These are phyloP conservation scores for Gopherus flavomarginatus DNA, from an alignment of 2,113 vertebrate species.

Conservation along the genomic window DNA sequence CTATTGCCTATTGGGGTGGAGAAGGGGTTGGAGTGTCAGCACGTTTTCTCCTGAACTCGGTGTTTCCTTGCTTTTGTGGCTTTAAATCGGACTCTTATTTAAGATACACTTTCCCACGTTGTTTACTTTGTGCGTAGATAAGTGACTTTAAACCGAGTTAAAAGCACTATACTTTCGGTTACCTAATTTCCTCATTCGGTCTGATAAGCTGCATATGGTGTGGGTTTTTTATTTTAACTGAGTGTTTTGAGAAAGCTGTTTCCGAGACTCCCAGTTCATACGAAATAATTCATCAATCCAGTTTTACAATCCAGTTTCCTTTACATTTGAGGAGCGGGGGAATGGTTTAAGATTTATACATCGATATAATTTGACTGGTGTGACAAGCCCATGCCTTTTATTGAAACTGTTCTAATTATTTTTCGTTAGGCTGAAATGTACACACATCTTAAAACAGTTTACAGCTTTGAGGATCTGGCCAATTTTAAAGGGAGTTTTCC, in stretches of 20 bases:
- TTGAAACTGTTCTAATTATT: neutral
- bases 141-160: neutral
- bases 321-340: neutral
- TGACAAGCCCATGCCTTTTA: neutral
- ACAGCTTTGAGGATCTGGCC: neutral
- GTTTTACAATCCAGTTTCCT: neutral
- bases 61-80: neutral
- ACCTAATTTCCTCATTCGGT: neutral
- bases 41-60: neutral
- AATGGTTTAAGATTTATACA: neutral
- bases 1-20: neutral
- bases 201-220: neutral
- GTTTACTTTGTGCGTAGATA: neutral
- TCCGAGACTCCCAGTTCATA: neutral
- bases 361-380: neutral
- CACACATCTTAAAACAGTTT: neutral
- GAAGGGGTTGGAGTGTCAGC: neutral
- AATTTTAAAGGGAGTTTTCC: neutral
- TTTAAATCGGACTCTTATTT: neutral
- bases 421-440: neutral
- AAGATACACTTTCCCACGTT: too few relatives aligned
- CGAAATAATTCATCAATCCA: neutral
- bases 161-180: neutral
- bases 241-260: neutral
- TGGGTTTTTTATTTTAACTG: neutral